phyloP scores from a whole-genome alignment of 2,113 vertebrate genomes.

The Mormoops blainvillei region DNA sequence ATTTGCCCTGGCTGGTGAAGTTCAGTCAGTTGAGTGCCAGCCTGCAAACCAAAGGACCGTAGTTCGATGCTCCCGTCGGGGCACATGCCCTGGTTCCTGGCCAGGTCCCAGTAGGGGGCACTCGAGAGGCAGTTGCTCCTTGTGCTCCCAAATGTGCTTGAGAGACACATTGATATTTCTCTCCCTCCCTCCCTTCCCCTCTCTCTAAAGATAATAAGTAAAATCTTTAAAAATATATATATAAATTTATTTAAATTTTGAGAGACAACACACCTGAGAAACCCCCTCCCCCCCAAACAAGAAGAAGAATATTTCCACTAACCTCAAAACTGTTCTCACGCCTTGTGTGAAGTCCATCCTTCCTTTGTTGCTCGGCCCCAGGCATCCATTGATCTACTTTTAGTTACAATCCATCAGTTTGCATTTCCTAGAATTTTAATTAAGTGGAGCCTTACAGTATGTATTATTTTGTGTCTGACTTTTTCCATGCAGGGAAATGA shows the following conservation, averaged over 20 bases:
- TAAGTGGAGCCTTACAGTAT: neutral
- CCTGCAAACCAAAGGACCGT: no score
- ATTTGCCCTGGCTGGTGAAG: no score
- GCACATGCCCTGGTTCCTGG: no score
- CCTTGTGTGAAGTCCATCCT: neutral
- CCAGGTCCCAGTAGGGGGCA: no score
- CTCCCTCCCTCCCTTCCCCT: no score
- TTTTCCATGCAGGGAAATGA: neutral
- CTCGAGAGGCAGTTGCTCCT: no score
- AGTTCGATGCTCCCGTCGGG: no score
- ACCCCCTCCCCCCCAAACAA: neutral
- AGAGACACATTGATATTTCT: no score
- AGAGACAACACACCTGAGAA: neutral
- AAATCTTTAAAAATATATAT: no score
- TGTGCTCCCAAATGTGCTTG: no score
- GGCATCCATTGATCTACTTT: neutral
- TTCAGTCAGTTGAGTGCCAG: no score
- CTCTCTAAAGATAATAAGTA: no score
- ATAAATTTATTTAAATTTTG: neutral
- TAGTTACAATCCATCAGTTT: neutral
- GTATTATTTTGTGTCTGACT: neutral
- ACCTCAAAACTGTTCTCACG: neutral
- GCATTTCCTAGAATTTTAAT: neutral
- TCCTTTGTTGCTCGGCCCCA: neutral
- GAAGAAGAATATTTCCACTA: neutral